Conservation (phyloP, 2,113 vertebrate species). For the Accipiter virgatus region DNA sequence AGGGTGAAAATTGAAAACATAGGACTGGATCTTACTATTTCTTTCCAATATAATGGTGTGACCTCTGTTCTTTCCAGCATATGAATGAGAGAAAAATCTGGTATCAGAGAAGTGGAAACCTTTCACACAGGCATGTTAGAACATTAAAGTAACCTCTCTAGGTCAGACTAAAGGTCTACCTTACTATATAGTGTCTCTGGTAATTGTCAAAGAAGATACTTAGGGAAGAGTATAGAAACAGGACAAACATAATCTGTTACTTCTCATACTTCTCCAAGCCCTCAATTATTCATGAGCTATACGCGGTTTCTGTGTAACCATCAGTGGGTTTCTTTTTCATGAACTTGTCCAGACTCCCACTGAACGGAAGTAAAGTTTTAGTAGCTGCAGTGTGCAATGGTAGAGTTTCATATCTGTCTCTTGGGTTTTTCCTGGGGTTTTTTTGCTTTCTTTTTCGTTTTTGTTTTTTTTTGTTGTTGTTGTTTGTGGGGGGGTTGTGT, state of each 20-base stretch:
- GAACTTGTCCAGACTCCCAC: fast-evolving
- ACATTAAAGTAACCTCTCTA: not conserved
- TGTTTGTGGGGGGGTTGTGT: too few relatives aligned
- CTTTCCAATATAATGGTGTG: not conserved
- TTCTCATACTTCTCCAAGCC: not conserved
- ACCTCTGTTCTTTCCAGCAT: not conserved
- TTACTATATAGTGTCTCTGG: not conserved
- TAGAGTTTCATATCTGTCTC: not conserved
- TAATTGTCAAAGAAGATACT: not conserved
- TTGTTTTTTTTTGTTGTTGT: too few relatives aligned
- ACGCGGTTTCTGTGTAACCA: not conserved
- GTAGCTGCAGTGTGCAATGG: not conserved
- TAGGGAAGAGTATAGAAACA: not conserved
- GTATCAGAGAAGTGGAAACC: not conserved
- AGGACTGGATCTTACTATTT: not conserved
- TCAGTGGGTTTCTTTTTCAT: not conserved
- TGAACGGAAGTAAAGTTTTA: not conserved
- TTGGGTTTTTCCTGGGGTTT: not conserved
- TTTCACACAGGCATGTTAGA: not conserved
- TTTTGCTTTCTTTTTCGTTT: too few relatives aligned
- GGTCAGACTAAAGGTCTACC: not conserved
- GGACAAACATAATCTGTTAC: not conserved
- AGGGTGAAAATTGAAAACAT: not conserved
- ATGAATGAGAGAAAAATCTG: not conserved
- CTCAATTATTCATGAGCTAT: not conserved